A percentile compares a stretch with the other conserved stretches of the same genome.
Evolutionary conservation across 2,797 vertebrate genomes (phyloP).

Genomic region (Pipistrellus nathusii): DNA sequence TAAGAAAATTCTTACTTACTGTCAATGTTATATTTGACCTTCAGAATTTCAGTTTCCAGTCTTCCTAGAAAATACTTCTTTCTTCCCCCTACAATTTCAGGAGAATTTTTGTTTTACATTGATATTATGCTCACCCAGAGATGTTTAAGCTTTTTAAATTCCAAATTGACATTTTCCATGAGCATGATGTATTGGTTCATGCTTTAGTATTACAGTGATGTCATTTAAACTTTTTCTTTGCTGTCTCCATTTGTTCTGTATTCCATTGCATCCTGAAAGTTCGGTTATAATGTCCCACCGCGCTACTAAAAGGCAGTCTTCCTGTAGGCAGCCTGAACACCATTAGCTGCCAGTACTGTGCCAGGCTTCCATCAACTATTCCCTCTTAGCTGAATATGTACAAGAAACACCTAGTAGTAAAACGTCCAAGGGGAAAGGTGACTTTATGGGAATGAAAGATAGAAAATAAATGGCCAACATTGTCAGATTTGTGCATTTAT

Average conservation of each 20-base stretch:
- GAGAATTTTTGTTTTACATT: neutral
- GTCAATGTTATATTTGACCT: neutral
- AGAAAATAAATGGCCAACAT: constrained; percentile 20
- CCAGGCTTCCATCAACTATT: neutral
- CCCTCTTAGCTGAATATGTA: neutral
- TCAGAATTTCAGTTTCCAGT: constrained; percentile 35
- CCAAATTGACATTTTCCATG: neutral
- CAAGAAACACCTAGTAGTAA: constrained; percentile 28
- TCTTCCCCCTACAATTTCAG: neutral
- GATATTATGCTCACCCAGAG: neutral
- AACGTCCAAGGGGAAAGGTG: neutral
- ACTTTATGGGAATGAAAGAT: constrained; percentile 22
- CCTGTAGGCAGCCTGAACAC: neutral
- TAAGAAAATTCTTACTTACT: constrained; percentile 29
- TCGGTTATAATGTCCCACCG: neutral
- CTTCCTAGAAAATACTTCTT: constrained; percentile 1
- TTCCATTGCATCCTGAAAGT: neutral
- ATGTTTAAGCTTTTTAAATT: neutral
- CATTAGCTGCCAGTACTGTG: neutral
- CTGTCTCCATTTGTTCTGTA: neutral
- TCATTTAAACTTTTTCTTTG: constrained; percentile 12
- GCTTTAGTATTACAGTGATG: neutral
- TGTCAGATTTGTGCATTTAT: constrained; percentile 29
- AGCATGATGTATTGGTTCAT: neutral
- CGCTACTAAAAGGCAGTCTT: neutral